Evolutionary conservation across 2,113 vertebrate species (phyloP), one percentile per base, ranked within the genome.

Genomic region (Halcyon malimbica): DNA sequence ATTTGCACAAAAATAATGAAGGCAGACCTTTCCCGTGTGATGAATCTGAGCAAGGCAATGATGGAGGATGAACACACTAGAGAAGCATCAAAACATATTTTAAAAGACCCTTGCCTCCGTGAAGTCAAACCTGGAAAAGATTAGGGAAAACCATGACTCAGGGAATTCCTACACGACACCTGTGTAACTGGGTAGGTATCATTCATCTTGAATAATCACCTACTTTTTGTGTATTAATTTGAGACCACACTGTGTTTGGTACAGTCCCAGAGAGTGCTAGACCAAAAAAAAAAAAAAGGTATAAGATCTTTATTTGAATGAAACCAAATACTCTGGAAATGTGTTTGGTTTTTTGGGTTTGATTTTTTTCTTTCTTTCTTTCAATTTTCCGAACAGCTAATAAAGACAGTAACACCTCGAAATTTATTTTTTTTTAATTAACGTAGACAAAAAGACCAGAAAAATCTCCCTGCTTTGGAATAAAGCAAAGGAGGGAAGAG

Each of bases 51-150:
- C 25, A 50, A 31, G 31, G 62, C 28, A 65, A 74, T n/a, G 5
- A 14, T 3, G 6, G 13, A 74, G 9, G 16, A 63, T 41, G 11
- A 1, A 0, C 6, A 21, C 7, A 11, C 4, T 44, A 24, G 11
- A 57, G 20, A 89, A 53, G 13, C 15, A 57, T 6, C 16, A 46
- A 82, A 75, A 71, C 11, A 46, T 16, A 31, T 17, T 63, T 59
- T n/a, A 59, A 53, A 57, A 75, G 26, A 80, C 2, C 10, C 60
- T 42, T 35, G 13, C 10, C 1, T 81, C 21, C 1, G 0, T 33
- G 17, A 89, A 68, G 5, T 19, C 33, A n/a, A 89, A 87, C 23
- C 4, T 90, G n/a, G 65, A 67, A 63, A 84, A 75, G 4, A 59
- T 4, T 37, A 53, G 25, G 6, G 23, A 87, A 60, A 1, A 3